Base-by-base conservation (phyloP, 2,797 vertebrate genomes). In the Diplodus puntazzo region DNA sequence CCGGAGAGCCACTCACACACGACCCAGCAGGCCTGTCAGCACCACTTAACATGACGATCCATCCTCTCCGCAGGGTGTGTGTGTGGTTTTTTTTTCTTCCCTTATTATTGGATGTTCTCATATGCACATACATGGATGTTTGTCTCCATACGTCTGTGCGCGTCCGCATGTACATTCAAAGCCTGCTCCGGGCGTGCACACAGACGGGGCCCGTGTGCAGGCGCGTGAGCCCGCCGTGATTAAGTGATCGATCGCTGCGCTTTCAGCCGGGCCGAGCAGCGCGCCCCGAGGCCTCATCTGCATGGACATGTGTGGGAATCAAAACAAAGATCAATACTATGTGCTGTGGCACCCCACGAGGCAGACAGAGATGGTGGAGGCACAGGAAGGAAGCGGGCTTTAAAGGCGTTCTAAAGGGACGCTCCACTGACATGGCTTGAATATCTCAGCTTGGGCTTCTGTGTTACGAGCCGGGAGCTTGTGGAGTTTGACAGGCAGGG, bases 21-120 rank as follows among this genome's bases (percentile, higher is more conserved):
- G 17, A 87, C 83, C 84, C 85, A 87, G 88, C 85, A 78, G 88
- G 85, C 89, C 90, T 91, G 89, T 92, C 93, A 89, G 73, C 88
- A 68, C 76, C 86, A 79, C 86, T 93, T 89, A 85, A 74, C 88
- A 63, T 79, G 77, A 89, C 83, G 46, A 83, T 90, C 86, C 88
- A 86, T 87, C 92, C 73, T 84, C 88, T 67, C 84, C 30, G 34
- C 45, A 2, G 84, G 88, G 49, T 5, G 1, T 59, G 43, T 62
- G 68, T 62, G 74, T 73, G 63, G 75, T 30, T 77, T 58, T 55
- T 61, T 69, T 52, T 59, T 48, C 69, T 3, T 25, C 18, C 10
- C 2, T 0, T 2, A 46, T 59, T 48, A 23, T 21, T 71, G 63
- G 52, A 68, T 73, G 39, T 49, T 62, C 82, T 46, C 77, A 21